Conservation (phyloP, 2,113 vertebrate species). For the Pollimyrus isidori region DNA sequence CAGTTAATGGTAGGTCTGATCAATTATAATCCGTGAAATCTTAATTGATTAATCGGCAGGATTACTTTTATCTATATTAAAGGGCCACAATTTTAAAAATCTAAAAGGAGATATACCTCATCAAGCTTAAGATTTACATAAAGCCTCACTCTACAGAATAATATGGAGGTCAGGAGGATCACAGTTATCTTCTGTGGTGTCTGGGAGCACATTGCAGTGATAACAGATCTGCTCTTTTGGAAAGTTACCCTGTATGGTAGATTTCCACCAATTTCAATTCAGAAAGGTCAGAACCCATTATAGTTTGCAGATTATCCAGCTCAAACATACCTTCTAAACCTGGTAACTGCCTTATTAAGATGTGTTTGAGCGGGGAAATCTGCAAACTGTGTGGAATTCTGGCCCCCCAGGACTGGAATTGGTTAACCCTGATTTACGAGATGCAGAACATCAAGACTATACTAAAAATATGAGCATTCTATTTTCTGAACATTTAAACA, state of each 20-base stretch:
- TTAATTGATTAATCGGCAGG: not conserved
- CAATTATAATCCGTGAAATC: not conserved
- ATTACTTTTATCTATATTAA: not conserved
- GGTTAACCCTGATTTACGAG: not conserved
- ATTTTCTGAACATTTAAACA: not conserved
- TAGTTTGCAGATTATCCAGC: not conserved
- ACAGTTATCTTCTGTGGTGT: not conserved
- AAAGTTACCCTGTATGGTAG: not conserved
- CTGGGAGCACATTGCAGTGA: not conserved
- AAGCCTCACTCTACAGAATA: not conserved
- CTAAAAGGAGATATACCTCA: not conserved
- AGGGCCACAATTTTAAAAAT: not conserved
- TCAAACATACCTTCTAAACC: not conserved
- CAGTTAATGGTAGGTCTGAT: not conserved
- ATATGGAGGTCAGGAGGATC: not conserved
- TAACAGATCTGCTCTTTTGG: not conserved
- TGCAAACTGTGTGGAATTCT: not conserved
- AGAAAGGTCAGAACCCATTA: not conserved
- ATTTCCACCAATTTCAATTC: not conserved
- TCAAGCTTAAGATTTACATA: not conserved
- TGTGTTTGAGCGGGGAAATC: not conserved
- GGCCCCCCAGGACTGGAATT: not conserved
- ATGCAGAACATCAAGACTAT: not conserved
- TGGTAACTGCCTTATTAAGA: not conserved
- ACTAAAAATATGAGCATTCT: not conserved